phyloP scores from a whole-genome alignment of 2,113 vertebrate genomes.

The Brachirus orientalis region DNA sequence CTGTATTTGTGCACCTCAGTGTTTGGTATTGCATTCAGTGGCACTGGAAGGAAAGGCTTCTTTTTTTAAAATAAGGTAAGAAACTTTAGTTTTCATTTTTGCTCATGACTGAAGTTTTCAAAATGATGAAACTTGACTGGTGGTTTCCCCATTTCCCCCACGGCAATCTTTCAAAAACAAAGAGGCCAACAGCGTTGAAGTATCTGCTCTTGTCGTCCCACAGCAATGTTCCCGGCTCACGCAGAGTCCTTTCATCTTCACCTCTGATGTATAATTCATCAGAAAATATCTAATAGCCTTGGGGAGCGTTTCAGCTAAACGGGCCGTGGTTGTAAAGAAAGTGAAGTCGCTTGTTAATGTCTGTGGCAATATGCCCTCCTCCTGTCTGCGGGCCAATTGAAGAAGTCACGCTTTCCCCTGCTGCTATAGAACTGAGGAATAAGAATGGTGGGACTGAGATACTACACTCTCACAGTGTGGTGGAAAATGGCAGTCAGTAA shows the following conservation, averaged over 20 bases:
- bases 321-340: conserved; percentile 66
- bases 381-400: conserved; percentile 61
- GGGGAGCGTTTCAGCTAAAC: conserved; percentile 77
- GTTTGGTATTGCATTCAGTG: not conserved
- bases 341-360: conserved; percentile 75
- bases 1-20: not conserved
- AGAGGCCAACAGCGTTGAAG: conserved; percentile 46
- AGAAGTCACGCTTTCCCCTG: conserved; percentile 65
- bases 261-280: conserved; percentile 83
- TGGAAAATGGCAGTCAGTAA: not conserved
- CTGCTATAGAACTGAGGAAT: conserved; percentile 61
- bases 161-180: conserved; percentile 54
- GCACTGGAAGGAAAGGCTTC: too few relatives aligned
- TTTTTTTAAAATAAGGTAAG: too few relatives aligned
- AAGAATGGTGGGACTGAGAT: conserved; percentile 68
- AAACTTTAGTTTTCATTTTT: not conserved
- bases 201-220: conserved; percentile 59
- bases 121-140: conserved; percentile 7
- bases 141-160: conserved; percentile 38
- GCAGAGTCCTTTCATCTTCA: conserved; percentile 73
- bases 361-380: conserved; percentile 74
- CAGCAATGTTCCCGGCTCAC: conserved; percentile 69
- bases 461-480: conserved; percentile 11
- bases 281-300: conserved; percentile 73
- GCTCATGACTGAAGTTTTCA: not conserved